Evolutionary conservation across 1,140 invertebrate genomes (phyloP).

Genomic region (Diorhabda carinulata): DNA sequence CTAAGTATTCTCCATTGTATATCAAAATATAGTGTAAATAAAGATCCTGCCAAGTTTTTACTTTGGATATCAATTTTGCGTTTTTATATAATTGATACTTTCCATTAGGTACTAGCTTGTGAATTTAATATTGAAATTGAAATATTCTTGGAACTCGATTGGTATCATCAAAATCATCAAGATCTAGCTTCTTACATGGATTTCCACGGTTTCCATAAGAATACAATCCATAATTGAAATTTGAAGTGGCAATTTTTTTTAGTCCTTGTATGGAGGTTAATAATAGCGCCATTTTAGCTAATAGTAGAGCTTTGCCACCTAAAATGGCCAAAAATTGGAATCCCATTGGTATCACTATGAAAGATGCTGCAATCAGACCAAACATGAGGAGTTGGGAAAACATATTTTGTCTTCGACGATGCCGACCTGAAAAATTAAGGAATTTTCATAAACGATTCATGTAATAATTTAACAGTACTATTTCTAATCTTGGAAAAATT

Average conservation of each 20-base stretch:
- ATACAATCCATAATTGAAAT: slow-evolving; percentile 45
- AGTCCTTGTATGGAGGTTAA: slow-evolving; percentile 71
- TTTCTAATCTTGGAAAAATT: background rate
- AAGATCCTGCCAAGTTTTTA: background rate
- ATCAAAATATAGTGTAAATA: background rate
- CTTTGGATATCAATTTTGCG: background rate
- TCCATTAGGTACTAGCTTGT: background rate
- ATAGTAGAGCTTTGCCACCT: slow-evolving; percentile 68
- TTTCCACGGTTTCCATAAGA: slow-evolving; percentile 19
- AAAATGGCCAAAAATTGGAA: slow-evolving; percentile 73
- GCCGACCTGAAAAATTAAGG: slow-evolving; percentile 1
- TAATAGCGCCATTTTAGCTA: slow-evolving; percentile 74
- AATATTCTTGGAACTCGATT: background rate
- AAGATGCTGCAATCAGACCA: slow-evolving; percentile 64
- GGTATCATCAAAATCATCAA: background rate
- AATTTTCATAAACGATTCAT: no score
- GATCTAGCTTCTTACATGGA: slow-evolving; percentile 27
- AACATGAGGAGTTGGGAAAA: slow-evolving; percentile 70
- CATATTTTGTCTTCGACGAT: slow-evolving; percentile 27
- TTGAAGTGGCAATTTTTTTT: slow-evolving; percentile 51
- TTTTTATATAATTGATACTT: background rate
- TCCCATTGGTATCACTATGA: slow-evolving; percentile 69
- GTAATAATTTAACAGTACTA: no score
- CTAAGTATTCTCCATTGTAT: background rate
- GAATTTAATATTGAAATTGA: no score